These are phyloP conservation scores for Ceraclea dissimilis DNA, from an alignment of 2,888 invertebrate genomes.

Conservation along the genomic window DNA sequence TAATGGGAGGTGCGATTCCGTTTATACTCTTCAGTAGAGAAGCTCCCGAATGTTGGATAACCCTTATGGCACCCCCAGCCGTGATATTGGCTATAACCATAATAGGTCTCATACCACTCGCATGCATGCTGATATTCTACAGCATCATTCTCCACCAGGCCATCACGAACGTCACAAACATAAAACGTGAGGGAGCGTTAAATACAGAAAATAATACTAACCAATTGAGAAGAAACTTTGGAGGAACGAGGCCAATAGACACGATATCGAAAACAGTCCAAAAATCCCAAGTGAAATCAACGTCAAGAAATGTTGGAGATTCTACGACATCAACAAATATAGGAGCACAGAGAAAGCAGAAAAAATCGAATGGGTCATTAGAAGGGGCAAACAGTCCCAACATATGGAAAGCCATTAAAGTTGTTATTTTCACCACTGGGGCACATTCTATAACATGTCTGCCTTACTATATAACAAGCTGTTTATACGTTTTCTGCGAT, in stretches of 20 bases:
- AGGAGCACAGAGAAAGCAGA: too few relatives aligned
- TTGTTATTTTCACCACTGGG: background rate
- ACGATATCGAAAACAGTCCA: too few relatives aligned
- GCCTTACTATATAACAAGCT: background rate
- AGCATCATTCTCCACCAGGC: background rate
- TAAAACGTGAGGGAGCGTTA: too few relatives aligned
- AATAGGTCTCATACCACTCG: background rate
- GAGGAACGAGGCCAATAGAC: too few relatives aligned
- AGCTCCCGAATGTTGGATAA: background rate
- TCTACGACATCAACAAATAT: too few relatives aligned
- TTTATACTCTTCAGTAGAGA: background rate
- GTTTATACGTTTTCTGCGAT: background rate
- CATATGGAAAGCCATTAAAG: conserved; percentile 1
- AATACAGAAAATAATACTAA: too few relatives aligned
- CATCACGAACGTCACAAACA: background rate
- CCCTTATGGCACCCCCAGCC: background rate
- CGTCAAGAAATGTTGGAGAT: too few relatives aligned
- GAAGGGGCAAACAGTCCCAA: background rate
- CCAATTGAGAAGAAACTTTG: too few relatives aligned
- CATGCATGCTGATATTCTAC: background rate
- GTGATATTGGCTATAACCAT: background rate
- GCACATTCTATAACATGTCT: background rate
- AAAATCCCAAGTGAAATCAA: too few relatives aligned
- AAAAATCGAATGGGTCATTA: too few relatives aligned
- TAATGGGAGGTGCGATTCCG: background rate